Evolutionary conservation across 2,113 vertebrate genomes (phyloP).

Genomic region (Dascyllus trimaculatus): DNA sequence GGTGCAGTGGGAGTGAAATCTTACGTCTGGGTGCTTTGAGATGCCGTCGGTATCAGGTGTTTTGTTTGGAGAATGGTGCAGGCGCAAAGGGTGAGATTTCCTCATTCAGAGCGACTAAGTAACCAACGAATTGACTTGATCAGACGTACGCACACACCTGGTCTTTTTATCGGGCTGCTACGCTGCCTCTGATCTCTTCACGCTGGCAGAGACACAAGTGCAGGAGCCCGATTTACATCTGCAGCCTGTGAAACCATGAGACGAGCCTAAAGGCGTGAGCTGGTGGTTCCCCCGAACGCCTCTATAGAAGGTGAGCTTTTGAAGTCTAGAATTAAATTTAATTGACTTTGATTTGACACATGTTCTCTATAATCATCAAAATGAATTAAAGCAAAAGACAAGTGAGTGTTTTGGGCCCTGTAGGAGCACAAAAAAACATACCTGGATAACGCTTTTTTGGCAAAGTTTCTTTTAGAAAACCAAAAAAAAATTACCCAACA

Average conservation of each 20-base stretch:
- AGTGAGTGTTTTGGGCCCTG: conserved; percentile 4
- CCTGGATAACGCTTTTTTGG: conserved; percentile 19
- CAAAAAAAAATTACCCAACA: background rate
- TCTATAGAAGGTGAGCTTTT: conserved; percentile 45
- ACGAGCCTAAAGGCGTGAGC: conserved; percentile 52
- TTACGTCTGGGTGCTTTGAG: conserved; percentile 43
- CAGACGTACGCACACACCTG: conserved; percentile 50
- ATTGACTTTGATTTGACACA: conserved; percentile 58
- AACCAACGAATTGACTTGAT: conserved; percentile 65
- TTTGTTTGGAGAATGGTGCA: conserved; percentile 43
- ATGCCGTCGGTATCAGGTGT: conserved; percentile 46
- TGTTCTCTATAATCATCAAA: conserved; percentile 29
- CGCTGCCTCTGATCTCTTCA: conserved; percentile 68
- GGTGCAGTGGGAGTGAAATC: conserved; percentile 37
- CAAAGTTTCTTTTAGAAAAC: conserved; percentile 42
- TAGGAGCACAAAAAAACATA: conserved; percentile 17
- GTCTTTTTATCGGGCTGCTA: conserved; percentile 58
- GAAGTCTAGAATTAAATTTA: conserved; percentile 41
- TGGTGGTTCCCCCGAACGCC: conserved; percentile 35
- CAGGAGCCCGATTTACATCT: conserved; percentile 63
- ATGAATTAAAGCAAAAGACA: conserved; percentile 1
- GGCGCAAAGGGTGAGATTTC: conserved; percentile 42
- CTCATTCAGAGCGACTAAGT: conserved; percentile 58
- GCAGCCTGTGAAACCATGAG: conserved; percentile 56
- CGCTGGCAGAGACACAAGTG: conserved; percentile 46